Base-by-base conservation (phyloP, 1,140 invertebrate species). In the Drosophila watanabei region DNA sequence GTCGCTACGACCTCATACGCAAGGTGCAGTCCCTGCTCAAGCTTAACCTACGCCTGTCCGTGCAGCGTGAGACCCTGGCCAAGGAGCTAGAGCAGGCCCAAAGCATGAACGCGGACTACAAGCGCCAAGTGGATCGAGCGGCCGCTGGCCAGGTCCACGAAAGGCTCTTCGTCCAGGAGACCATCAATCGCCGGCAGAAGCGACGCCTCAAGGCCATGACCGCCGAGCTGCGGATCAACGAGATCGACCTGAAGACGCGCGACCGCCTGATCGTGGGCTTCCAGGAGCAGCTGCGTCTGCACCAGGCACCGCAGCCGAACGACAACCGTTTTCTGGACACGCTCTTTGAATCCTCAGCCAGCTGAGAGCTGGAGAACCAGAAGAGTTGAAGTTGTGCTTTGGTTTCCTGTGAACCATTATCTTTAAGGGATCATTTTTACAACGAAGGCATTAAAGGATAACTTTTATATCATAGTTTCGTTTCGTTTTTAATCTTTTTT, bases 21-120 rank as follows among this genome's bases (percentile, higher is more conserved):
- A 96, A 96, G 91, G 94, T 97, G 4, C 95, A 96, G 46, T 94
- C 95, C 16, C 94, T 97, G 5, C 96, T 97, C 32, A 89, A 77
- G 46, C 73, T 75, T 1, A 88, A 88, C 35, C 62, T 89, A 10
- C 43, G 51, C 2, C 73, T 81, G 5, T 49, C 54, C 16, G 43
- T 81, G 18, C 39, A 79, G 32, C 69, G 59, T 1, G 28, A 20
- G 10, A 79, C 70, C 16, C 32, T 72, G 33, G 49, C 73, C 48
- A 54, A 69, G 5, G 18, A 59, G 9, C 4, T 89, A 30, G 20
- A 64, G 6, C 52, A 79, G 0, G 8, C 46, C 9, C 28, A 59
- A 9, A 56, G 32, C 3, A 7, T 65, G 9, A 62, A 79, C 52
- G 56, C 81, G 14, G 51, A 24, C 0, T 56, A 89, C 9, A 89